Base-by-base conservation (phyloP, 1,140 invertebrate species). In the Tetramorium alpestre region DNA sequence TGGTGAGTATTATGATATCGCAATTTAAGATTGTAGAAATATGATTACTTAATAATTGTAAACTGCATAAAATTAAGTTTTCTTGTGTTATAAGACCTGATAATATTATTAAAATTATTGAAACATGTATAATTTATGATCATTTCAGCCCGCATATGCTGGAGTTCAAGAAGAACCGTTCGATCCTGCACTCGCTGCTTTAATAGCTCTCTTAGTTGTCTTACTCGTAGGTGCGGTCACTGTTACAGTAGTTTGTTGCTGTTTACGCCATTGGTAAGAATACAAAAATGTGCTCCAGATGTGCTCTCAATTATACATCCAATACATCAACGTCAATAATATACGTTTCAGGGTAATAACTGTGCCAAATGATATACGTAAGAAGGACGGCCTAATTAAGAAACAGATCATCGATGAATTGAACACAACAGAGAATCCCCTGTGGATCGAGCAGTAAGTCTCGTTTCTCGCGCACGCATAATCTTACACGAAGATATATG, bases 361-460 rank as follows among this genome's bases (percentile, higher is more conserved):
- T 33, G 96, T 97, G 80, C 97, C 97, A 80, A 96, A 96, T 87
- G 96, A 97, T 90, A 95, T 96, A 89, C 97, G 97, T 82, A 97
- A 97, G 85, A 98, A 98, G 78, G 97, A 98, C 91, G 97, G 97
- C 65, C 93, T 98, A n/a, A 98, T 98, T 25, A 97, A 98, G 77
- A 97, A 98, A 84, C 96, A 97, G 86, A 97, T 98, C 58, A 97
- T 98, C 41, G 97, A 98, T 92, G 98, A 98, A 92, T 94, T 98
- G 13, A 97, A 98, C 89, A 98, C 98, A 3, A 99, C 98, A 0
- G 98, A 99, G 94, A 99, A 99, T 96, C 98, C 98, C 0, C 95
- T 99, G 0, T 99, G 98, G 98, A 97, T 98, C 64, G 98, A 99
- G 96, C 98, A 98, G 97, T 98, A 93, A 96, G 97, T 96, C 7